Evolutionary conservation across 2,888 invertebrate species (phyloP), one percentile per base, ranked within the genome.

Genomic region (Molanna angustata): DNA sequence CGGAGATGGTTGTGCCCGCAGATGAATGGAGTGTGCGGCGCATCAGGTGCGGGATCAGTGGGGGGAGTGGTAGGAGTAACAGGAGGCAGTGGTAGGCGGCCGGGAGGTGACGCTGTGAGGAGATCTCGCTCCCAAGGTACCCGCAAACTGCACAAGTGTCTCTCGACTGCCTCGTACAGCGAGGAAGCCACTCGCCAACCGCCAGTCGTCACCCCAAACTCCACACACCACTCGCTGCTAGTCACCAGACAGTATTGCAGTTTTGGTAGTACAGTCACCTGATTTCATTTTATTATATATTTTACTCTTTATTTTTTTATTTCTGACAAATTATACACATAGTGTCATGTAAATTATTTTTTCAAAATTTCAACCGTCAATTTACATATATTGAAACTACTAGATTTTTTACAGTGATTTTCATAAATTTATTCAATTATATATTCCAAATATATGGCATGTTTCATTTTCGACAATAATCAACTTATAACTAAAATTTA

Each of bases 61-160:
- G 43, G 56, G 43, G 59, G 58, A 41, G 53, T 31, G 27, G 22
- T 3, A 4, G 44, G 32, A 17, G 32, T 27, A 17, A 13, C 31
- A 16, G 41, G 40, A 33, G 40, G 45, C 59, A 54, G 43, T n/a
- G 58, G 48, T 57, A 53, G 47, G 48, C 58, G 42, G 54, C 58
- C 68, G 67, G 69, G 66, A 39, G 56, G 45, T 22, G 59, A 84
- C 65, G 78, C 81, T 63, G 83, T 88, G 73, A 86, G 88, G 72
- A 88, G 91, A 73, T 89, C 90, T 73, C 89, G 91, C 79, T 90
- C 90, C 76, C 94, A 94, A 90, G 94, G 93, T 90, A 92, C 90
- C 83, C 86, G 88, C 80, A 88, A 87, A 82, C 87, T 90, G 79
- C 88, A 89, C 84, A 90, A 90, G 85, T 90, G 90, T 84, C 86